These are phyloP conservation scores for Bombus balteatus DNA, from an alignment of 1,140 invertebrate genomes.

Conservation along the genomic window DNA sequence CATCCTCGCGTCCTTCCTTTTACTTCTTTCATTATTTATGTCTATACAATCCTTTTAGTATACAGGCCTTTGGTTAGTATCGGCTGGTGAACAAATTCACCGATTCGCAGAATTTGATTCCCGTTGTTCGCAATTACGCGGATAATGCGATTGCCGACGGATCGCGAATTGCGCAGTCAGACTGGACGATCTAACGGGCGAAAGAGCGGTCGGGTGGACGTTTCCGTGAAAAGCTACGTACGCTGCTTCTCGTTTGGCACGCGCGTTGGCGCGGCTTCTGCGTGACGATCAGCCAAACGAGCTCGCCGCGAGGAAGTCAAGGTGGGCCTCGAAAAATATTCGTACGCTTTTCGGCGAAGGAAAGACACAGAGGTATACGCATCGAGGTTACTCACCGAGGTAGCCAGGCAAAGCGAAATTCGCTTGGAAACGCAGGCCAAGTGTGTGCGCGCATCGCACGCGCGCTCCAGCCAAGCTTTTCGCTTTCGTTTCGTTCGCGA, in stretches of 20 bases:
- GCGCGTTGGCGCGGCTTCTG: background rate
- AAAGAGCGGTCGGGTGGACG: no score
- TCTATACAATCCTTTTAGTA: no score
- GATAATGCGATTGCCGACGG: no score
- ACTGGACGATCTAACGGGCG: no score
- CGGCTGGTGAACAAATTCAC: fast-evolving
- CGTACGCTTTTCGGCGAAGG: background rate
- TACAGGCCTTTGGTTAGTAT: fast-evolving
- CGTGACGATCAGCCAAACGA: background rate
- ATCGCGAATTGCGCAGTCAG: fast-evolving
- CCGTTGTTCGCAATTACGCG: no score
- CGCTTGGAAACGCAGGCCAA: background rate
- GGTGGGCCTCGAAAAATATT: background rate
- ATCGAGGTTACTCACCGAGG: background rate
- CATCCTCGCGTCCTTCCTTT: background rate
- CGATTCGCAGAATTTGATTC: no score
- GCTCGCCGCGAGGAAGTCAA: conserved; percentile 1
- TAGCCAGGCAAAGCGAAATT: background rate
- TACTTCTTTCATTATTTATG: fast-evolving
- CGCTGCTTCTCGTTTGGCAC: background rate
- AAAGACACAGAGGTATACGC: background rate
- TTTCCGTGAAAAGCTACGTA: background rate
- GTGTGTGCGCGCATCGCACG: background rate
- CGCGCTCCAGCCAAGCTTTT: background rate
- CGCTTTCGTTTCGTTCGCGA: background rate